Conservation (phyloP, 2,797 vertebrate species). For the Melanotaenia maccullochi region DNA sequence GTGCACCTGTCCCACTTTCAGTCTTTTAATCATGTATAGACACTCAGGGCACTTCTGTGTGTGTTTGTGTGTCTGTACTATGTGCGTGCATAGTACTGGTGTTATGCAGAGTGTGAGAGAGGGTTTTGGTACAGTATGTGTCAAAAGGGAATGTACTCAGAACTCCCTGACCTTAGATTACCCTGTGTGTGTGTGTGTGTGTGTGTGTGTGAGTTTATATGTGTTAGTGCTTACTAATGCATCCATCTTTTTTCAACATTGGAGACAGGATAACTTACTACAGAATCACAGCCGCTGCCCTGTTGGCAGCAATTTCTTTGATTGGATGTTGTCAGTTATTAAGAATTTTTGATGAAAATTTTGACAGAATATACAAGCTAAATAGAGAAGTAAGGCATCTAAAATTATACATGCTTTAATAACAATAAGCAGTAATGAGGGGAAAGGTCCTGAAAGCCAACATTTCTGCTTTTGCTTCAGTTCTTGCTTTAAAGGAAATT, state of each 20-base stretch:
- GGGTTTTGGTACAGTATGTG: constrained; percentile 58
- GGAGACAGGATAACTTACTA: constrained; percentile 22
- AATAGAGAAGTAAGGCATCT: neutral
- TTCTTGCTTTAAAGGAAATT: neutral
- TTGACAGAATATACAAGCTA: neutral
- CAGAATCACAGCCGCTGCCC: constrained; percentile 10
- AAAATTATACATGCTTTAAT: neutral
- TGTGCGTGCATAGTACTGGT: constrained; percentile 38
- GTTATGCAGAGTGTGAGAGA: constrained; percentile 49
- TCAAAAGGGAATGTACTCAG: constrained; percentile 54
- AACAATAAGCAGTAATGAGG: neutral
- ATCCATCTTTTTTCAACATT: constrained; percentile 8
- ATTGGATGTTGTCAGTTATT: constrained; percentile 2
- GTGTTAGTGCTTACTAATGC: constrained; percentile 27
- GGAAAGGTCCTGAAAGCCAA: neutral
- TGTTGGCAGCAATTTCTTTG: constrained; percentile 19
- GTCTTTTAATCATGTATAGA: constrained; percentile 78
- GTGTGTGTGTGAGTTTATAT: neutral
- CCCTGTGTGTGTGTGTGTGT: constrained; percentile 25
- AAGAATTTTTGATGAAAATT: neutral
- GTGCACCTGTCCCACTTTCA: constrained; percentile 73
- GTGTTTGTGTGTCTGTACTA: constrained; percentile 11
- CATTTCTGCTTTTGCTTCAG: neutral
- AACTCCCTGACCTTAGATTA: constrained; percentile 54
- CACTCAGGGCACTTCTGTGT: constrained; percentile 58